These are phyloP conservation scores for Dicaeum eximium DNA, from an alignment of 2,113 vertebrate genomes.

Conservation along the genomic window DNA sequence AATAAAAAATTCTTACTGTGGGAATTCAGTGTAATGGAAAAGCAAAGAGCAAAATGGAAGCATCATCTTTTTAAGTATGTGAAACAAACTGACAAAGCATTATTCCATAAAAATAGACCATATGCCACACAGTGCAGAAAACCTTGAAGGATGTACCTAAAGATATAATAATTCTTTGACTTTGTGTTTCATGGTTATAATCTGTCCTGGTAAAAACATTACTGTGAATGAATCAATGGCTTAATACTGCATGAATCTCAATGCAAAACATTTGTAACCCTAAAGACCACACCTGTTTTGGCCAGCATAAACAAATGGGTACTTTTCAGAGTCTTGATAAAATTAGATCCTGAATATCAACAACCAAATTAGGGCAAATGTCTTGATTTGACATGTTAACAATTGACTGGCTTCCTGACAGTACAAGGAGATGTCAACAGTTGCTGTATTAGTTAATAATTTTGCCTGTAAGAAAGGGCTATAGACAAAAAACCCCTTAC, in stretches of 20 bases:
- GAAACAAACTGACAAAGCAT: neutral
- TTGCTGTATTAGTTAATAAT: neutral
- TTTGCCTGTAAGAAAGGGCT: neutral
- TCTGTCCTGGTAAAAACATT: neutral
- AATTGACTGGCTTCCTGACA: neutral
- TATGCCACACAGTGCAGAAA: neutral
- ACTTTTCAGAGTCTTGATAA: constrained; percentile 27
- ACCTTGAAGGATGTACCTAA: neutral
- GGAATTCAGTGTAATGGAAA: neutral
- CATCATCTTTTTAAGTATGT: neutral
- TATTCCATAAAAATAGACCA: neutral
- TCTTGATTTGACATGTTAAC: neutral
- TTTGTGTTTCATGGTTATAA: constrained; percentile 37
- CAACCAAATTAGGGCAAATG: constrained; percentile 9
- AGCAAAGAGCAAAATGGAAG: constrained; percentile 4
- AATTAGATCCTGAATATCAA: neutral
- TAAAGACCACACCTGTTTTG: neutral
- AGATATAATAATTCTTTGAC: neutral
- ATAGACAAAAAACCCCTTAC: neutral
- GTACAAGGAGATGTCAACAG: neutral
- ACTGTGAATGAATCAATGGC: neutral
- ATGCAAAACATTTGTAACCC: neutral
- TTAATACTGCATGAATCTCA: neutral
- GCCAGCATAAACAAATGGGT: neutral
- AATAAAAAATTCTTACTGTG: neutral